Evolutionary conservation across 2,888 invertebrate genomes (phyloP), one percentile per base, ranked within the genome.

Genomic region (Rapana venosa): DNA sequence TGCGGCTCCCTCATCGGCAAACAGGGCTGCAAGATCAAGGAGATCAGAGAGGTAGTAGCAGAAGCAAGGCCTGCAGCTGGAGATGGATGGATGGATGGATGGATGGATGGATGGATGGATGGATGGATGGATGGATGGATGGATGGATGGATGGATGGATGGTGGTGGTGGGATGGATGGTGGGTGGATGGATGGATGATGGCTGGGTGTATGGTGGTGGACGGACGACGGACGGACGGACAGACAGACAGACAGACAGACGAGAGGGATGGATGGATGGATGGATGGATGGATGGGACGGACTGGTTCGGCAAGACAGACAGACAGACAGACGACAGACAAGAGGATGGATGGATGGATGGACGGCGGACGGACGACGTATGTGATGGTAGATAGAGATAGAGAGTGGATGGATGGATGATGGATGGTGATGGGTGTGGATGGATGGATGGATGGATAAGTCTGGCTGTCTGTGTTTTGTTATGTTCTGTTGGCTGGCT

Each of bases 1-100:
- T 99, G 99, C 97, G 99, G 99, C 94, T 99, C 99, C 70, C 97
- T 99, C 95, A 99, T 99, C 97, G 99, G 99, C 96, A 99, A 99
- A 96, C 99, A 99, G 92, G 99, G 99, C 93, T 98, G 99, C 94
- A 99, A 99, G 97, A 99, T 99, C 96, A 99, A 99, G 97, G 99
- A 99, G 97, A 99, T 99, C 96, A 97, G 99, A 92, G 99, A 99
- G 96, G 98, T 99, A 61, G 61, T 17, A 61, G 11, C 13, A 61
- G 17, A 17, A 15, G 17, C 17, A 61, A 15, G 17, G 61, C 61
- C 11, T 61, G 61, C 61, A 11, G 11, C 61, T 61, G 11, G 61
- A 61, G 61, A 11, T 11, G 11, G 11, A 11, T 61, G 61, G 17
- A 15, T 61, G 11, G 15, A 30, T 84, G 13, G 11, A 11, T 61